These are phyloP conservation scores for Chinchilla lanigera DNA, from an alignment of 2,113 vertebrate species.

Conservation along the genomic window DNA sequence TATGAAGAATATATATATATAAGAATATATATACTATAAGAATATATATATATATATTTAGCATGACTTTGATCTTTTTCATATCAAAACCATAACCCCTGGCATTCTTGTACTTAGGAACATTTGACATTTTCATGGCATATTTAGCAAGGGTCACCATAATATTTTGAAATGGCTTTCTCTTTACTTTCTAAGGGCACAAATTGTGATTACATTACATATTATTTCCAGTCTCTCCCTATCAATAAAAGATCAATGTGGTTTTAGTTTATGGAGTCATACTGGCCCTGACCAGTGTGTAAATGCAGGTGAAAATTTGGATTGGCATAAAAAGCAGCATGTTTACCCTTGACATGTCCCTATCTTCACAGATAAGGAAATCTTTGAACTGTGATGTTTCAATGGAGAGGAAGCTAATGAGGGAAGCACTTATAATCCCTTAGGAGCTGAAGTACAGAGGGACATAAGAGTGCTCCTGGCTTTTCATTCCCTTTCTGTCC, in stretches of 20 bases:
- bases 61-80: constrained; percentile 11
- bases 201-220: constrained; percentile 16
- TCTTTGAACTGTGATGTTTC: neutral
- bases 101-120: neutral
- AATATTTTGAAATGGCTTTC: constrained; percentile 48
- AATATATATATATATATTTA: no score
- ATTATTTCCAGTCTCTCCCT: neutral
- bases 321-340: neutral
- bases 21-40: no score
- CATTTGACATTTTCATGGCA: constrained; percentile 15
- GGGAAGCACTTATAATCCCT: neutral
- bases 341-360: neutral
- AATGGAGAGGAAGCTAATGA: neutral
- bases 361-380: neutral
- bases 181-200: neutral
- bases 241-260: neutral
- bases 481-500: neutral
- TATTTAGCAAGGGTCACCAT: constrained; percentile 44
- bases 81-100: constrained; percentile 41
- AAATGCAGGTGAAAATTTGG: neutral
- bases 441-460: neutral
- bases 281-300: neutral
- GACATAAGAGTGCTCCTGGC: no score
- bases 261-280: constrained; percentile 7
- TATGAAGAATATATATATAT: no score